phyloP scores from a whole-genome alignment of 1,140 invertebrate genomes.

The Drosophila busckii region DNA sequence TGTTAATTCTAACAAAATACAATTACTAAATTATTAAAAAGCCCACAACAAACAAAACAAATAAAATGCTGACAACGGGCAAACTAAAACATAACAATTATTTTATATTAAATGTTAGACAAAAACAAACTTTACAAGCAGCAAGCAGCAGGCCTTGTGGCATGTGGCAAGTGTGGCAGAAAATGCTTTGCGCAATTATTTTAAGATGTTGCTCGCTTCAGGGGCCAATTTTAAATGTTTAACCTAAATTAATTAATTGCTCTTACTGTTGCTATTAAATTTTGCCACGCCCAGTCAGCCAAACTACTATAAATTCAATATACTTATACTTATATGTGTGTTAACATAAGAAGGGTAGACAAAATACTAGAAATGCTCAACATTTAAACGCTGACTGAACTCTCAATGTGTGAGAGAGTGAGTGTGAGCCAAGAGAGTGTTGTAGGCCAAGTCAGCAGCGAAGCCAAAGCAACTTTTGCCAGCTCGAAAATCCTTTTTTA shows the following conservation, averaged over 20 bases:
- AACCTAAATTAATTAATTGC: constrained; percentile 71
- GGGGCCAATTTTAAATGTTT: too few species aligned
- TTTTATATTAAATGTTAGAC: constrained; percentile 51
- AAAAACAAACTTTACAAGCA: constrained; percentile 36
- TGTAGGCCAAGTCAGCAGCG: constrained; percentile 59
- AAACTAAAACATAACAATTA: constrained; percentile 44
- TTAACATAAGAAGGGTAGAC: constrained; percentile 21
- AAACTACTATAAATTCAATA: constrained; percentile 76
- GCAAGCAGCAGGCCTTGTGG: background rate
- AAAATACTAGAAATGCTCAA: constrained; percentile 47
- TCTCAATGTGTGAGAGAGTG: background rate
- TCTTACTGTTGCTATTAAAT: constrained; percentile 60
- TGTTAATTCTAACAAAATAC: constrained; percentile 35
- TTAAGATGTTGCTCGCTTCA: too few species aligned
- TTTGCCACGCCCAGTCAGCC: constrained; percentile 43
- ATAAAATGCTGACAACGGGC: constrained; percentile 32
- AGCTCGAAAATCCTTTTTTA: constrained; percentile 72
- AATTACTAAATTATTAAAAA: constrained; percentile 57
- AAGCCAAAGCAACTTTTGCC: constrained; percentile 66
- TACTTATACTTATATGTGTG: constrained; percentile 40
- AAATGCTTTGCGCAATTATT: too few species aligned
- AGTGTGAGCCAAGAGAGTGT: background rate
- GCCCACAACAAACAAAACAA: constrained; percentile 19
- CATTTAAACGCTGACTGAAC: constrained; percentile 26
- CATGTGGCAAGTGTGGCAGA: too few species aligned